A percentile compares a stretch with the other conserved stretches of the same genome.
phyloP scores from a whole-genome alignment of 2,888 invertebrate genomes.

The Lithophane ornitopus region DNA sequence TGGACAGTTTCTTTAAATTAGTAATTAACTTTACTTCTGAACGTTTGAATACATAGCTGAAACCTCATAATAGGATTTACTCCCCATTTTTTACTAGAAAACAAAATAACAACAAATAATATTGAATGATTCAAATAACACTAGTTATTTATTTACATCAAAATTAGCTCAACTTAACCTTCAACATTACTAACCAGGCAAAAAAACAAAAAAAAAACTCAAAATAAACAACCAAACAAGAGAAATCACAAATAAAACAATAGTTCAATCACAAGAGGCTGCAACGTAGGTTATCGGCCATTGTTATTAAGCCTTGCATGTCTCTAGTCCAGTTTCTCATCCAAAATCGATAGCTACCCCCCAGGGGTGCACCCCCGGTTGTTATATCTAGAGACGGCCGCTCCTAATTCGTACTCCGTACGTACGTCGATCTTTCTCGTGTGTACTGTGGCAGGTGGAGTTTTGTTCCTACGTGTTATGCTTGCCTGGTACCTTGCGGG shows the following conservation, averaged over 20 bases:
- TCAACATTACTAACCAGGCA: neutral
- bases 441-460: conserved; percentile 56
- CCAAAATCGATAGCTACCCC: conserved; percentile 89
- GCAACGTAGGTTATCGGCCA: conserved; percentile 84
- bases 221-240: conserved; percentile 43
- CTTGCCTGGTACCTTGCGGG: conserved; percentile 40
- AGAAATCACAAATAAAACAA: conserved; percentile 64
- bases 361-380: conserved; percentile 80
- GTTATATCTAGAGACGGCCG: conserved; percentile 84
- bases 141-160: neutral
- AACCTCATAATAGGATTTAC: neutral
- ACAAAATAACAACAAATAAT: neutral
- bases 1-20: neutral
- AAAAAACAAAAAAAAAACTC: neutral
- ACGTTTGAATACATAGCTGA: no score
- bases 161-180: neutral
- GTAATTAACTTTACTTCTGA: neutral
- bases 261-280: conserved; percentile 66
- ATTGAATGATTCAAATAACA: neutral
- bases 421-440: conserved; percentile 75
- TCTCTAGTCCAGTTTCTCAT: conserved; percentile 90
- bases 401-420: conserved; percentile 84
- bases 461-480: conserved; percentile 49
- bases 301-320: conserved; percentile 89
- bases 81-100: neutral